phyloP scores from a whole-genome alignment of 2,888 invertebrate species.

The Gnatocerus cornutus region DNA sequence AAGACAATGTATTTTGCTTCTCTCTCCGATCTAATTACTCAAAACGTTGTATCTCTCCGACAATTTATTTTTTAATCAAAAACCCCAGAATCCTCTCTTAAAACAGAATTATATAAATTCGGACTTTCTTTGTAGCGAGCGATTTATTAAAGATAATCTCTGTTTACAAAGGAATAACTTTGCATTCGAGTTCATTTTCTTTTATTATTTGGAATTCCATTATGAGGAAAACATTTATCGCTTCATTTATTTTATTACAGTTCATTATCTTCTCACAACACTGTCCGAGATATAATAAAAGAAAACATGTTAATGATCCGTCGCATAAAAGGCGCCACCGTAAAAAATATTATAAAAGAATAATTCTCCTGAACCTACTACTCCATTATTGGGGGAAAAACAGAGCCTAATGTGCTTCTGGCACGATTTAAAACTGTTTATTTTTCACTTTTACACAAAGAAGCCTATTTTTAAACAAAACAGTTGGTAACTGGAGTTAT shows the following conservation, averaged over 20 bases:
- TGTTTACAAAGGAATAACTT: slow-evolving; percentile 45
- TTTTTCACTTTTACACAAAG: too few species aligned
- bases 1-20: slow-evolving; percentile 19
- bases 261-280: slow-evolving; percentile 36
- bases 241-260: slow-evolving; percentile 50
- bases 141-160: slow-evolving; percentile 46
- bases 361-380: slow-evolving; percentile 12
- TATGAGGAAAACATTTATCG: slow-evolving; percentile 47
- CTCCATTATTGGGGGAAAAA: too few species aligned
- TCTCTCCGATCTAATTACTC: slow-evolving; percentile 20
- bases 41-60: slow-evolving; percentile 18
- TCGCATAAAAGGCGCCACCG: slow-evolving; percentile 9
- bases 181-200: slow-evolving; percentile 46
- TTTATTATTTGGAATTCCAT: slow-evolving; percentile 44
- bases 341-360: slow-evolving; percentile 31
- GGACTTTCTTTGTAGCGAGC: slow-evolving; percentile 32
- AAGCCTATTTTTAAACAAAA: too few species aligned
- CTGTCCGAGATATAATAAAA: slow-evolving; percentile 26
- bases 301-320: slow-evolving; percentile 37
- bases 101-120: slow-evolving; percentile 32
- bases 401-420: too few species aligned
- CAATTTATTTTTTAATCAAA: slow-evolving; percentile 37
- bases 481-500: too few species aligned
- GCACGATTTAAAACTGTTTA: too few species aligned
- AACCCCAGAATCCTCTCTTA: slow-evolving; percentile 33